Evolutionary conservation across 2,113 vertebrate genomes (phyloP).

Genomic region (Pelmatolapia mariae): DNA sequence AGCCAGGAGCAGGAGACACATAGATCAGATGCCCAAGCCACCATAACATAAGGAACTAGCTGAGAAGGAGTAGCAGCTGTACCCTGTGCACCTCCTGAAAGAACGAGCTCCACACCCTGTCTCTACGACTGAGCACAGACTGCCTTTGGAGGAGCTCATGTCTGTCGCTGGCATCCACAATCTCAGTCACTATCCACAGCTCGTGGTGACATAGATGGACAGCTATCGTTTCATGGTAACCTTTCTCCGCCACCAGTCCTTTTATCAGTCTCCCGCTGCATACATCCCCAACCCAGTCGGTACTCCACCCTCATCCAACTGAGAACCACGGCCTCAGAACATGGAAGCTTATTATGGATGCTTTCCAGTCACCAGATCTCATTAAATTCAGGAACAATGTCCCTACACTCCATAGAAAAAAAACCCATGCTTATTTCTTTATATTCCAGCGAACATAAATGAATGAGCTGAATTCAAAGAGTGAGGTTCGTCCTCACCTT

Average conservation of each 20-base stretch:
- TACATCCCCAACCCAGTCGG: neutral
- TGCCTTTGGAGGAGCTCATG: neutral
- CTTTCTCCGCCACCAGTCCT: fast-evolving
- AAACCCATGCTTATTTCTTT: neutral
- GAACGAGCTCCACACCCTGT: fast-evolving
- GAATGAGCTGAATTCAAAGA: neutral
- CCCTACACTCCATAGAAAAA: neutral
- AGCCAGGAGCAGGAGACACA: neutral
- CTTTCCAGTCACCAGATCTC: neutral
- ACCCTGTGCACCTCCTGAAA: neutral
- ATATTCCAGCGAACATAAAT: neutral
- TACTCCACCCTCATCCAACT: neutral
- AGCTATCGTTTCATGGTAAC: neutral
- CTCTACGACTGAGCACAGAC: neutral
- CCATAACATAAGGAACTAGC: no score
- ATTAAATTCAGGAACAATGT: neutral
- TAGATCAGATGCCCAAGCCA: neutral
- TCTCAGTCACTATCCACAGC: neutral
- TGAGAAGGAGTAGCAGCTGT: neutral
- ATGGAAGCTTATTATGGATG: neutral
- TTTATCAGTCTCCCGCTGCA: neutral
- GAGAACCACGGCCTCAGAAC: neutral
- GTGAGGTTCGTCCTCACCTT: constrained; percentile 67
- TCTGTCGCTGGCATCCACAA: fast-evolving
- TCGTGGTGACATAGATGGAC: fast-evolving